Evolutionary conservation across 2,797 vertebrate species (phyloP).

Genomic region (Limnodromus scolopaceus): DNA sequence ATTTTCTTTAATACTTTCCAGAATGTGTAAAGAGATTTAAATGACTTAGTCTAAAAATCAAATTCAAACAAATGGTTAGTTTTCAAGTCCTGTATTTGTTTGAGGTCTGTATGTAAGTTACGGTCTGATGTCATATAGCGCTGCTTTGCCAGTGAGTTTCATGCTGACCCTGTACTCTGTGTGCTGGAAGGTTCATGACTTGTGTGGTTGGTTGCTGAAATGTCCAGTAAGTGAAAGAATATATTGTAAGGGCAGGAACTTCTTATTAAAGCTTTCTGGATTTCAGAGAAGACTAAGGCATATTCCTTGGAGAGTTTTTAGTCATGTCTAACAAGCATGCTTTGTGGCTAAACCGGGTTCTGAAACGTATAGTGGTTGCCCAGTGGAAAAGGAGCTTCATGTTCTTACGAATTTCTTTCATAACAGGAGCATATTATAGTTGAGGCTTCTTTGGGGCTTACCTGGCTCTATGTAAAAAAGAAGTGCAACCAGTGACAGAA

Average conservation of each 20-base stretch:
- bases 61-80: background rate
- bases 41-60: background rate
- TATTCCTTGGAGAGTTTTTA: conserved; percentile 46
- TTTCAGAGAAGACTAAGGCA: conserved; percentile 46
- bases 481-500: background rate
- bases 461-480: conserved; percentile 6
- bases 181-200: conserved; percentile 37
- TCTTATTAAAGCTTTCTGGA: conserved; percentile 50
- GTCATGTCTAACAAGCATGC: conserved; percentile 32
- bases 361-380: background rate
- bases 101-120: background rate
- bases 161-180: conserved; percentile 18
- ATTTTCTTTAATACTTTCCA: background rate
- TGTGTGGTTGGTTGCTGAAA: conserved; percentile 46
- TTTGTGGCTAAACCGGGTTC: conserved; percentile 13
- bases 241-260: conserved; percentile 31
- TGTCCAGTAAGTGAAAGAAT: conserved; percentile 62
- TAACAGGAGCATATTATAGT: conserved; percentile 2
- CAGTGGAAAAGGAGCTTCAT: conserved; percentile 62
- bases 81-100: background rate
- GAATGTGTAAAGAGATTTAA: background rate
- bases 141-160: conserved; percentile 33
- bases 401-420: background rate
- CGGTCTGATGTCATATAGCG: conserved; percentile 25
- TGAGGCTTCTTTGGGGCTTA: background rate